A percentile compares a stretch with the other conserved stretches of the same genome.
phyloP scores from a whole-genome alignment of 2,797 vertebrate species.

The Prionace glauca region DNA sequence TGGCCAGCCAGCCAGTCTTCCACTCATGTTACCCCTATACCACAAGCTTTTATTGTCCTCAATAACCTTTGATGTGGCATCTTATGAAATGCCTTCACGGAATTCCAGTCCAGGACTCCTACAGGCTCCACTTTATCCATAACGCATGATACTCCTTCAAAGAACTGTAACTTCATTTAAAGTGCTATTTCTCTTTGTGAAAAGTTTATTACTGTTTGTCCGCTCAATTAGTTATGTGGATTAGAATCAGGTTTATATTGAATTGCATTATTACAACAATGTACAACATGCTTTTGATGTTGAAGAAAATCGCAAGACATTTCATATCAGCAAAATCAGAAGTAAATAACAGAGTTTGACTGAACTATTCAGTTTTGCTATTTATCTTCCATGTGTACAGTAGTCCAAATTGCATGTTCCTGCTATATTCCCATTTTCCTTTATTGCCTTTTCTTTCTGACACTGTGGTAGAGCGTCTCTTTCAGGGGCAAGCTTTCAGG shows the following conservation, averaged over 20 bases:
- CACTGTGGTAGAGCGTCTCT: too few species aligned
- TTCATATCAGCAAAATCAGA: background rate
- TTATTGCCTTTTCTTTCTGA: background rate
- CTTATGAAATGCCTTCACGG: too few species aligned
- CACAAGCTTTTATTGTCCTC: too few species aligned
- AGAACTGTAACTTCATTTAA: background rate
- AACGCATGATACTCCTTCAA: too few species aligned
- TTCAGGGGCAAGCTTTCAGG: too few species aligned
- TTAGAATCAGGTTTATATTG: background rate
- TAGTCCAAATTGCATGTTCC: background rate
- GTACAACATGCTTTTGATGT: background rate
- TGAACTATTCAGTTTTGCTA: background rate
- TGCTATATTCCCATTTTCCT: background rate
- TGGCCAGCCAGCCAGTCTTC: too few species aligned
- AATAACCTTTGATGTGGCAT: too few species aligned
- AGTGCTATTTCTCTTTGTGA: background rate
- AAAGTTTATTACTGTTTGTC: background rate
- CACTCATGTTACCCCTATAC: too few species aligned
- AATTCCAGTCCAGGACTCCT: too few species aligned
- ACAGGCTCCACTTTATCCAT: too few species aligned
- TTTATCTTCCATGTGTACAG: background rate
- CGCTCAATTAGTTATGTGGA: background rate
- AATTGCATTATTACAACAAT: background rate
- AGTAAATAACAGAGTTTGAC: background rate
- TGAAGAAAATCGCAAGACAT: background rate